Conservation (phyloP, 2,797 vertebrate genomes). For the Limnodromus scolopaceus region DNA sequence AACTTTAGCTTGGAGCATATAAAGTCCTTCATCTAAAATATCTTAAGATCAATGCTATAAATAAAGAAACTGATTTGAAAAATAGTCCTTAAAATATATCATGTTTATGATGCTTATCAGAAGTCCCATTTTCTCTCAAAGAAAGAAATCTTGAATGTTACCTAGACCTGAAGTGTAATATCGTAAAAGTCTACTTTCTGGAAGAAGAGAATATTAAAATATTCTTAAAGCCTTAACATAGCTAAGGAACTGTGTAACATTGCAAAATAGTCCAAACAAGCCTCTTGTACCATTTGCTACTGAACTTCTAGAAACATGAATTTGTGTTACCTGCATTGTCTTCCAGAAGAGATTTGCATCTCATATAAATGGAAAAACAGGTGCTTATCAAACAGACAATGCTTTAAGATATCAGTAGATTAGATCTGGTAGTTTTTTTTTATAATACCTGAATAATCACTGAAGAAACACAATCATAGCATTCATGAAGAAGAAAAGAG, state of each 20-base stretch:
- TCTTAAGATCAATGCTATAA: neutral
- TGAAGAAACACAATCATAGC: slow-evolving; percentile 14
- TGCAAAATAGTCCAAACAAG: neutral
- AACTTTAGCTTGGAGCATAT: neutral
- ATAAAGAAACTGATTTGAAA: neutral
- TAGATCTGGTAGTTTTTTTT: neutral
- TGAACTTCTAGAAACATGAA: neutral
- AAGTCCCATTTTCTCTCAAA: neutral
- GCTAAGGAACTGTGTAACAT: neutral
- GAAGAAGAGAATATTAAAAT: neutral
- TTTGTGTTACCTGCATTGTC: slow-evolving; percentile 1
- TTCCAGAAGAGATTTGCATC: slow-evolving; percentile 25
- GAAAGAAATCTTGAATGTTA: neutral
- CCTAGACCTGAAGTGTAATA: neutral
- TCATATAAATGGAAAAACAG: slow-evolving; percentile 18
- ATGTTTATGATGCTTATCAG: neutral
- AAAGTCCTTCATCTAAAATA: neutral
- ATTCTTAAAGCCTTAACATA: neutral
- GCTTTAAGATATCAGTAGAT: neutral
- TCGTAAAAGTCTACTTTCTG: neutral
- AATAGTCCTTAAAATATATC: neutral
- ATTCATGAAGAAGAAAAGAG: slow-evolving; percentile 33
- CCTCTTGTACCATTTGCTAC: neutral
- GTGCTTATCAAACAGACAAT: neutral
- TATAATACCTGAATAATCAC: neutral